phyloP scores from a whole-genome alignment of 2,797 vertebrate genomes.

The Hyperoplus lanceolatus region DNA sequence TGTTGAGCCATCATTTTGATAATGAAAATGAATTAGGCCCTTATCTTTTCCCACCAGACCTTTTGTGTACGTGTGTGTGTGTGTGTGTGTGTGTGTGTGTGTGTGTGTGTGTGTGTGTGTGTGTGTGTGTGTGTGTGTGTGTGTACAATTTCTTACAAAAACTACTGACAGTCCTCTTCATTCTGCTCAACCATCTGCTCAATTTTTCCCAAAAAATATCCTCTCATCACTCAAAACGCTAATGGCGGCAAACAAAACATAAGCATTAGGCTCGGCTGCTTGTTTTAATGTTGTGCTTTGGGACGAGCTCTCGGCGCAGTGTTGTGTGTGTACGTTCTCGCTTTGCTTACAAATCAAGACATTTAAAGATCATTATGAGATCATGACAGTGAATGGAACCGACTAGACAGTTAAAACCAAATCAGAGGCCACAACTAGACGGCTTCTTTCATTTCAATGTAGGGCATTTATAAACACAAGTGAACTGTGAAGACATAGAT shows the following conservation, averaged over 20 bases:
- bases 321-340: constrained; percentile 30
- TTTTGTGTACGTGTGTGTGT: constrained; percentile 39
- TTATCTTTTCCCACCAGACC: constrained; percentile 72
- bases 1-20: constrained; percentile 62
- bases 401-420: constrained; percentile 48
- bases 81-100: constrained; percentile 42
- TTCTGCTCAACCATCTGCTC: constrained; percentile 69
- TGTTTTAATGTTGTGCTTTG: constrained; percentile 72
- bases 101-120: constrained; percentile 20
- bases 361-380: constrained; percentile 78
- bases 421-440: constrained; percentile 43
- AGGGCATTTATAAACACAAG: constrained; percentile 38
- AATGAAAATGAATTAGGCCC: constrained; percentile 69
- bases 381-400: constrained; percentile 63
- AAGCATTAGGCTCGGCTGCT: constrained; percentile 58
- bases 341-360: constrained; percentile 61
- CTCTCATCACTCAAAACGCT: constrained; percentile 58
- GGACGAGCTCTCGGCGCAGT: constrained; percentile 52
- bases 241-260: constrained; percentile 54
- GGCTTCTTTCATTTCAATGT: constrained; percentile 40
- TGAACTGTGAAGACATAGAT: constrained; percentile 3
- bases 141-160: constrained; percentile 32
- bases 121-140: constrained; percentile 33
- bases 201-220: constrained; percentile 34
- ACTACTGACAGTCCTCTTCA: constrained; percentile 55